These are phyloP conservation scores for Anthoptus insignis DNA, from an alignment of 2,888 invertebrate genomes.

Conservation along the genomic window DNA sequence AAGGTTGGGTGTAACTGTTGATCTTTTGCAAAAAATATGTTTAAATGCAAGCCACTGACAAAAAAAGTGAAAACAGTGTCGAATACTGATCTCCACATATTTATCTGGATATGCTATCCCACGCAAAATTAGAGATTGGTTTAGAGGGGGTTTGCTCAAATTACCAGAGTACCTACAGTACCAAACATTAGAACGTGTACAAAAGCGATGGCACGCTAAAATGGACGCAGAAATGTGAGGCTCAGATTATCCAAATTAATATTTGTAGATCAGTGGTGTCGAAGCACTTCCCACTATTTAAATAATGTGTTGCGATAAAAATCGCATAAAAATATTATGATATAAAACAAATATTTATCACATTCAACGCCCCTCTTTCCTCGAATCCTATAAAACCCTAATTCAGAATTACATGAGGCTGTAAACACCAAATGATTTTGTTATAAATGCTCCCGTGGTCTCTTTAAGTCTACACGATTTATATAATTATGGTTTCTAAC, in stretches of 20 bases:
- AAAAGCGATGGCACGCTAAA: too few relatives aligned
- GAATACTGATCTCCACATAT: too few relatives aligned
- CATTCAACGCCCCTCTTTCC: slow-evolving; percentile 42
- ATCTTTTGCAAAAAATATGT: slow-evolving; percentile 3
- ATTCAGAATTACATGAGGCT: slow-evolving; percentile 51
- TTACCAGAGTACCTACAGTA: too few relatives aligned
- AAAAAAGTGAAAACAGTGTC: neutral
- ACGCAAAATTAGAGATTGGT: too few relatives aligned
- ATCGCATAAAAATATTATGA: slow-evolving; percentile 25
- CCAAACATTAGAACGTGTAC: too few relatives aligned
- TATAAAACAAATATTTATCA: slow-evolving; percentile 40
- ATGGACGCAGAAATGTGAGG: too few relatives aligned
- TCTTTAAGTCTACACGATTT: slow-evolving; percentile 57
- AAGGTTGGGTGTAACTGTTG: neutral
- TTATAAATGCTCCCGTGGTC: slow-evolving; percentile 67
- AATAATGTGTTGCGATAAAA: neutral
- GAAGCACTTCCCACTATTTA: slow-evolving; percentile 15
- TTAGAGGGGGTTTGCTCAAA: too few relatives aligned
- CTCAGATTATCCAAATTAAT: too few relatives aligned
- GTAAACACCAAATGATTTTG: slow-evolving; percentile 54
- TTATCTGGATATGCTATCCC: too few relatives aligned
- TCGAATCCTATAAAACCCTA: slow-evolving; percentile 56
- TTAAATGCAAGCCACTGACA: slow-evolving; percentile 16
- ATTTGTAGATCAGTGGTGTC: too few relatives aligned
- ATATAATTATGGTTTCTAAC: slow-evolving; percentile 61